Conservation (phyloP, 2,888 invertebrate genomes). For the Orchesellides sinensis region DNA sequence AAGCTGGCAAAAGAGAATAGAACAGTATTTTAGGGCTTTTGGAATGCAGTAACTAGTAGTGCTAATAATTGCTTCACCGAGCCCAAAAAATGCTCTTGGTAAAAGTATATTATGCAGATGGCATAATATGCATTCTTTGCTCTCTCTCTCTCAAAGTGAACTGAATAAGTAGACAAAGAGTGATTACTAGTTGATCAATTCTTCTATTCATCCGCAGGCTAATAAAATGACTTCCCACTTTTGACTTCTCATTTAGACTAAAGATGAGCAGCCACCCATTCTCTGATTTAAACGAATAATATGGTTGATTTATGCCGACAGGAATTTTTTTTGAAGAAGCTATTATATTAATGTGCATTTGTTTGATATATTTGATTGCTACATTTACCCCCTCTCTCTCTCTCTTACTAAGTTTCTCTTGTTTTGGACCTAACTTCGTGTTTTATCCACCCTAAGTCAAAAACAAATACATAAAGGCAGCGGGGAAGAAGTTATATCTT, state of each 20-base stretch:
- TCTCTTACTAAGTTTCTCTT: no score
- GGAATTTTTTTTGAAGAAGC: slow-evolving; percentile 59
- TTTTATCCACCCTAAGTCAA: slow-evolving; percentile 15
- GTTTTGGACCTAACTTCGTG: slow-evolving; percentile 24
- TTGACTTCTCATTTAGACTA: slow-evolving; percentile 60
- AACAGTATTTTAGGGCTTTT: slow-evolving; percentile 55
- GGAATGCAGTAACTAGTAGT: slow-evolving; percentile 49
- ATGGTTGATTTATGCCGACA: slow-evolving; percentile 64
- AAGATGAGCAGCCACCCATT: slow-evolving; percentile 61
- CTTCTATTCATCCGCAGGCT: slow-evolving; percentile 49
- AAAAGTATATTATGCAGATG: slow-evolving; percentile 26
- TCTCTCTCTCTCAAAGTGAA: background rate
- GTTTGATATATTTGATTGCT: slow-evolving; percentile 51
- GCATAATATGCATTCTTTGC: slow-evolving; percentile 8
- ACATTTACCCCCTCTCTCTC: slow-evolving; percentile 32
- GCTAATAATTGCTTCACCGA: slow-evolving; percentile 55
- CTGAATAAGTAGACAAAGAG: slow-evolving; percentile 63
- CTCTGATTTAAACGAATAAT: slow-evolving; percentile 57
- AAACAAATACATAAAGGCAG: slow-evolving; percentile 43
- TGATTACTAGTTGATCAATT: slow-evolving; percentile 64
- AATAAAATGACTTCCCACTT: slow-evolving; percentile 61
- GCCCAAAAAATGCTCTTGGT: slow-evolving; percentile 36
- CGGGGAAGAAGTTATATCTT: slow-evolving; percentile 14
- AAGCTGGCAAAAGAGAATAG: slow-evolving; percentile 21
- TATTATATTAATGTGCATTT: slow-evolving; percentile 55